Evolutionary conservation across 2,797 vertebrate genomes (phyloP).

Genomic region (Siniperca scherzeri): DNA sequence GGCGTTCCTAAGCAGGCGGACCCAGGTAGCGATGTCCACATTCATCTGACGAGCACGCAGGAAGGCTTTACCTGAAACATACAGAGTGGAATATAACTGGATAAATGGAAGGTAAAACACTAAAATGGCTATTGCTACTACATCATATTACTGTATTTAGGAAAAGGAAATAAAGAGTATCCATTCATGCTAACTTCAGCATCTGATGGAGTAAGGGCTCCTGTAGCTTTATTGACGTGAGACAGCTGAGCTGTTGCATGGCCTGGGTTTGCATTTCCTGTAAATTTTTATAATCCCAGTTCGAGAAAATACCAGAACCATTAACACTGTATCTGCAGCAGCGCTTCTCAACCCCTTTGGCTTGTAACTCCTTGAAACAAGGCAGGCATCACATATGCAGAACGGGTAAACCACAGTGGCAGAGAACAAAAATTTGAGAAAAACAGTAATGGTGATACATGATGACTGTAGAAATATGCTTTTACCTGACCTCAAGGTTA

Average conservation of each 20-base stretch:
- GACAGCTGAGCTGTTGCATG: conserved; percentile 16
- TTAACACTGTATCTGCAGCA: conserved; percentile 24
- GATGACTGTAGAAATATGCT: not conserved
- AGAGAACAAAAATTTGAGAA: not conserved
- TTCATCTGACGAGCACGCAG: conserved; percentile 97
- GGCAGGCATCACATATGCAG: not conserved
- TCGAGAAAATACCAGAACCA: conserved; percentile 31
- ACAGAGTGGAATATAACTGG: not conserved
- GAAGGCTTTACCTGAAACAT: conserved; percentile 91
- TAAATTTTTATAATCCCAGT: conserved; percentile 17
- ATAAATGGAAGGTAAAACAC: not conserved
- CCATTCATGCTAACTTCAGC: not conserved
- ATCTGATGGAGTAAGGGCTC: not conserved
- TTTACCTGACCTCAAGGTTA: not conserved
- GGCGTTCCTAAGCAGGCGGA: conserved; percentile 94
- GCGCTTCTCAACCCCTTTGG: not conserved
- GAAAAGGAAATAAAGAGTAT: not conserved
- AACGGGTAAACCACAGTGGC: not conserved
- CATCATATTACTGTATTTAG: not conserved
- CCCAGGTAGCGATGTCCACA: conserved; percentile 95
- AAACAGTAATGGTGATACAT: not conserved
- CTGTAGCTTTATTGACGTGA: conserved; percentile 15
- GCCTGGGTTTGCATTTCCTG: conserved; percentile 16
- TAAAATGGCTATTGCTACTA: too few species aligned
- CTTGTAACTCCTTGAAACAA: not conserved